A percentile compares a stretch with the other conserved stretches of the same genome.
These are phyloP conservation scores for Beris morrisii DNA, from an alignment of 2,888 invertebrate genomes.

Conservation along the genomic window DNA sequence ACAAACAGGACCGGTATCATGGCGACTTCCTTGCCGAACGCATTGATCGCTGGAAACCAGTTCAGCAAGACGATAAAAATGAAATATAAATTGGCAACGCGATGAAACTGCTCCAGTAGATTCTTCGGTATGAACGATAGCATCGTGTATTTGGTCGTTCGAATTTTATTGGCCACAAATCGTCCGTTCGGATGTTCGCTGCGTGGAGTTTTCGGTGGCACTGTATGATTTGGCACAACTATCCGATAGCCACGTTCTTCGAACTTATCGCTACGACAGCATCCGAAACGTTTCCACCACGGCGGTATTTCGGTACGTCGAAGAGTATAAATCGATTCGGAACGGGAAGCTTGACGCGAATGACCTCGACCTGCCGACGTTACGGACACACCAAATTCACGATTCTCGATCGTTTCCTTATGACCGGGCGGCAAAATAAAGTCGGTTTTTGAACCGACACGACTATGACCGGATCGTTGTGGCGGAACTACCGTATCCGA, in stretches of 20 bases:
- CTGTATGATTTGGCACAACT: constrained; percentile 83
- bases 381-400: constrained; percentile 54
- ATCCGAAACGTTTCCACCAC: constrained; percentile 69
- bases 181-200: constrained; percentile 83
- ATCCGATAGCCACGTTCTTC: constrained; percentile 71
- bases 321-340: constrained; percentile 87
- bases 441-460: constrained; percentile 84
- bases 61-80: constrained; percentile 94
- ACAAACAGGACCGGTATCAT: constrained; percentile 95
- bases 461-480: constrained; percentile 68
- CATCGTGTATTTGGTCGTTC: constrained; percentile 93
- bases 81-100: constrained; percentile 97
- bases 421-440: constrained; percentile 87
- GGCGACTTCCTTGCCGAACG: constrained; percentile 93
- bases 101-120: constrained; percentile 94
- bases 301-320: constrained; percentile 72
- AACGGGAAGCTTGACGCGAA: constrained; percentile 84
- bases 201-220: constrained; percentile 77
- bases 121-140: constrained; percentile 95
- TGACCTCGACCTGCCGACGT: constrained; percentile 65
- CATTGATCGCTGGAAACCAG: constrained; percentile 93
- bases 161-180: constrained; percentile 80
- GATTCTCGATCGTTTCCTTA: constrained; percentile 74
- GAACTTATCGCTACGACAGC: constrained; percentile 65
- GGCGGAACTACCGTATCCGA: constrained; percentile 59